Base-by-base conservation (phyloP, 2,797 vertebrate genomes). In the Enteromius radiatus region DNA sequence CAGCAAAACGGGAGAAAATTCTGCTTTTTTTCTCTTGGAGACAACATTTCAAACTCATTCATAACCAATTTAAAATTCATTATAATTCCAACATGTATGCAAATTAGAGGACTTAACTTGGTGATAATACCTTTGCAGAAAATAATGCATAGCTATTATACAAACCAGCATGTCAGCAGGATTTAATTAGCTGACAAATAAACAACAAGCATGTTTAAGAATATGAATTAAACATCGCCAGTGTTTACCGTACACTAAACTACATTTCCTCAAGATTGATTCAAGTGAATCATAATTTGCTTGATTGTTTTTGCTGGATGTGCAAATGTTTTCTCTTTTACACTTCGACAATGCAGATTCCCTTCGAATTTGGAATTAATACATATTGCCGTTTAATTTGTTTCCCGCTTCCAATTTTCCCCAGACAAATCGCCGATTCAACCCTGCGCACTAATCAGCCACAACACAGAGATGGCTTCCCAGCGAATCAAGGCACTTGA, bases 111-210 rank as follows among this genome's bases (percentile, higher is more conserved):
- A 67, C 54, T 61, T 73, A 67, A 38, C 36, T 78, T 52, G 56
- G 59, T 63, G 78, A 83, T 56, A 71, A 73, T 73, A 71, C 82
- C 75, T 84, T 67, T 54, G 75, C 47, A 59, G 74, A 71, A 73
- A 76, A 82, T 81, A 80, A 81, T 81, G 76, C 84, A 79, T 41
- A 45, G 71, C 47, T 67, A 56, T 68, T 75, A 76, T 31, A 73
- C 88, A 92, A 91, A 91, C 86, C 33, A 84, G 88, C 89, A 84
- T 78, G 91, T 91, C 86, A 86, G 89, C 91, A 87, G 80, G 90
- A 89, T 92, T 92, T 94, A 93, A 94, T 94, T 92, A 92, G 87
- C 23, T 79, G 68, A 83, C 81, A 71, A 89, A 88, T 91, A 91
- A 92, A 91, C 91, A 91, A 89, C 54, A n/a, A 76, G 74, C 80